Evolutionary conservation across 2,888 invertebrate species (phyloP), one percentile per base, ranked within the genome.

Genomic region (Cheilosia scutellata): DNA sequence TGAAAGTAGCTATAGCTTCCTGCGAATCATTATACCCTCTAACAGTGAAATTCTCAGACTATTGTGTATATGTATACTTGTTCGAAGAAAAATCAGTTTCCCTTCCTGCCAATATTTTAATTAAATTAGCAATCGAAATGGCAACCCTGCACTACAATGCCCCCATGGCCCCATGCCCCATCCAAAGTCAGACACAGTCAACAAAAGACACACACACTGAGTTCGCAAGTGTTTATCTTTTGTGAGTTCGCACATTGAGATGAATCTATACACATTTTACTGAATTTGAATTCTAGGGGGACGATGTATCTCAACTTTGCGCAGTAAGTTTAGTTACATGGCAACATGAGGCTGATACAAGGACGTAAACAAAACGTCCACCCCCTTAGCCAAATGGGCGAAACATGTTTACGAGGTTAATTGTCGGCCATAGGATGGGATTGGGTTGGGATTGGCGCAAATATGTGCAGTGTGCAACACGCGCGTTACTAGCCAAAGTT

Each of bases 321-420:
- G 84, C 76, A 80, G 75, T 86, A 42, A 80, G 55, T 68, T 20
- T 6, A 25, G 42, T 16, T 49, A 20, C 40, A 11, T n/a, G 3
- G 71, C 71, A 71, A 51, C 80, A 72, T 86, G 82, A 7, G 76
- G 76, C 86, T 4, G 49, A 40, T 25, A 44, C 65, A 75, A 40
- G 53, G 40, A 9, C 42, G 51, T 37, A 27, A 33, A n/a, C 42
- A 57, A 57, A 16, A 51, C 25, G 58, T 29, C 72, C 78, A 62
- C 75, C 80, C 79, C 76, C 44, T 5, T 7, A 11, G 5, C 11
- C 11, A 13, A 9, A 9, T 6, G 47, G 44, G 51, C 2, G 72
- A 71, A 13, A 72, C 76, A 86, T 86, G 86, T 86, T 86, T 86
- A 86, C 82, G 68, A 86, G 86, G 86, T 86, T 86, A 86, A 86